A percentile compares a stretch with the other conserved stretches of the same genome.
Evolutionary conservation across 2,113 vertebrate species (phyloP).

Genomic region (Tragelaphus imberbis): DNA sequence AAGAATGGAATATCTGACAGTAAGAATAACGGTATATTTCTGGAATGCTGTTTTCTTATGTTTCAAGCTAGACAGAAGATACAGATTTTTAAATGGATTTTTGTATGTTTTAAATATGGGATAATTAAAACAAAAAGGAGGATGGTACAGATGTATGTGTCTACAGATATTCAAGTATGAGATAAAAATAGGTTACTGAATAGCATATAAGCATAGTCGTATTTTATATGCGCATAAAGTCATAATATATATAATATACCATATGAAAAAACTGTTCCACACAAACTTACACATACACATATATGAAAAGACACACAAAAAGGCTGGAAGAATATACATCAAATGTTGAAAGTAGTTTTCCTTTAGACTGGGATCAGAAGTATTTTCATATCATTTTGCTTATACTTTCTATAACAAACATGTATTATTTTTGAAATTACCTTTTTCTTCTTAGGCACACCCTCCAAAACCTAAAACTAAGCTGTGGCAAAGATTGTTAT

Average conservation of each 20-base stretch:
- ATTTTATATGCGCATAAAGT: background rate
- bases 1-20: background rate
- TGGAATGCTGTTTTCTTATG: background rate
- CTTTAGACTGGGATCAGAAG: background rate
- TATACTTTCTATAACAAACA: background rate
- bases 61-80: background rate
- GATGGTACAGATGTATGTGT: background rate
- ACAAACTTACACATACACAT: background rate
- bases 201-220: background rate
- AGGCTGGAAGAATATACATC: background rate
- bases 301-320: background rate
- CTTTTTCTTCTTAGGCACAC: background rate
- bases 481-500: background rate
- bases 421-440: background rate
- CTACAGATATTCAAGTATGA: background rate
- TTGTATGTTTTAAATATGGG: background rate
- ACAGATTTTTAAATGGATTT: background rate
- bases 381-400: background rate
- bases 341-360: background rate
- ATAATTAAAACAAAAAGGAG: conserved; percentile 14
- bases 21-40: background rate
- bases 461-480: background rate
- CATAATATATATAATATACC: background rate
- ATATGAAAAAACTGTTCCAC: background rate
- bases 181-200: background rate